A percentile compares a stretch with the other conserved stretches of the same genome.
Conservation (phyloP, 2,888 invertebrate genomes). For the Saturnia pavonia region DNA sequence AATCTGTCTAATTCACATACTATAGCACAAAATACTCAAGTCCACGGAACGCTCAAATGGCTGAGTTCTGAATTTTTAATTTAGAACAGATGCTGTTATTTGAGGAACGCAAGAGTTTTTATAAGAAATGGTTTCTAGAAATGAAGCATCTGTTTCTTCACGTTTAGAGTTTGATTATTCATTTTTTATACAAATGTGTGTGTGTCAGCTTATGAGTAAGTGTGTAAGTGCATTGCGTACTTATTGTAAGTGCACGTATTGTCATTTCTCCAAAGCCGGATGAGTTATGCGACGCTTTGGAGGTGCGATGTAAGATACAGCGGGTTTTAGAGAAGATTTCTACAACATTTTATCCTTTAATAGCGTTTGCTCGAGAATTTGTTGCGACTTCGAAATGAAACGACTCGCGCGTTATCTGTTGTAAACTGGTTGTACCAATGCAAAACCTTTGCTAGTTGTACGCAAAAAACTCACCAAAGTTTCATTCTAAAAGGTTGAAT, state of each 20-base stretch:
- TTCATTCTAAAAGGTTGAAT: too few relatives aligned
- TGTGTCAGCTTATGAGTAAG: background rate
- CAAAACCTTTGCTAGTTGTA: too few relatives aligned
- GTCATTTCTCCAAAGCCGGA: slow-evolving; percentile 50
- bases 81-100: background rate
- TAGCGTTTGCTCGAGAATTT: background rate
- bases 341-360: background rate
- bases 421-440: too few relatives aligned
- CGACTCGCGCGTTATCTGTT: background rate
- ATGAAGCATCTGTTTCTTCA: background rate
- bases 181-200: background rate
- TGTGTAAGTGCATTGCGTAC: slow-evolving; percentile 42
- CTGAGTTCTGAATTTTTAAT: background rate
- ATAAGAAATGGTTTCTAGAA: background rate
- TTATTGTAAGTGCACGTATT: slow-evolving; percentile 58
- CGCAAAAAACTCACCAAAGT: too few relatives aligned
- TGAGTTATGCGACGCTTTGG: slow-evolving; percentile 35
- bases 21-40: background rate
- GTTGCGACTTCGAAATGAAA: too few relatives aligned
- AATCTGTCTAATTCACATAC: background rate
- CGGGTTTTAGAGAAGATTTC: slow-evolving; percentile 23
- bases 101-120: background rate
- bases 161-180: background rate
- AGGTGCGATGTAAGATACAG: slow-evolving; percentile 25
- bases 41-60: background rate